A percentile compares a stretch with the other conserved stretches of the same genome.
These are phyloP conservation scores for Rhipidura dahli DNA, from an alignment of 2,113 vertebrate species.

Conservation along the genomic window DNA sequence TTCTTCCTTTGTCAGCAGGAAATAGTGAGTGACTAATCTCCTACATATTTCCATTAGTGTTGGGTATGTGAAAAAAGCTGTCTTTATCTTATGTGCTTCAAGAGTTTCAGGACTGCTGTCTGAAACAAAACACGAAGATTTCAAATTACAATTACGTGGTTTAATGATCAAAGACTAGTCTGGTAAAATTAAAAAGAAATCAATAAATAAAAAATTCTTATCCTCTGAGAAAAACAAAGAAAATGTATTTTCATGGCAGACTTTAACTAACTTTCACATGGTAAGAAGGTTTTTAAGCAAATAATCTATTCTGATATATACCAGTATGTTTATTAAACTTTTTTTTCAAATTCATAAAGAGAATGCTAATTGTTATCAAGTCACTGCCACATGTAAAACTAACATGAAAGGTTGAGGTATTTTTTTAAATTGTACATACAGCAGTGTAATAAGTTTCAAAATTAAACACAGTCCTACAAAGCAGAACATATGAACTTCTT, in stretches of 20 bases:
- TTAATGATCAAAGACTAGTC: not conserved
- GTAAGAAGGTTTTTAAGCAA: not conserved
- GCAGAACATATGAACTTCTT: not conserved
- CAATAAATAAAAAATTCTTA: not conserved
- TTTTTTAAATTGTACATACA: not conserved
- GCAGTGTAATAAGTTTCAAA: not conserved
- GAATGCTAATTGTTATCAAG: not conserved
- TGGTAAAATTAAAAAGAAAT: not conserved
- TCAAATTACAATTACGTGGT: not conserved
- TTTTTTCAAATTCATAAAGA: not conserved
- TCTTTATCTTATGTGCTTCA: constrained; percentile 95
- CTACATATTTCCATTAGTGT: constrained; percentile 93
- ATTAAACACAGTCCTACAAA: not conserved
- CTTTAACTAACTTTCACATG: not conserved
- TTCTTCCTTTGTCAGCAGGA: constrained; percentile 92
- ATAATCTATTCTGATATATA: not conserved
- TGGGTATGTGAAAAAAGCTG: constrained; percentile 90
- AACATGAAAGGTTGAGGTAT: not conserved
- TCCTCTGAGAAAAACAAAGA: not conserved
- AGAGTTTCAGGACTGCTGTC: constrained; percentile 94
- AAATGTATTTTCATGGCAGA: not conserved
- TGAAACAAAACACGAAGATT: constrained; percentile 55
- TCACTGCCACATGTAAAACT: not conserved
- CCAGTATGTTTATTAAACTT: not conserved
- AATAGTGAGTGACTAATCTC: constrained; percentile 93